Base-by-base conservation (phyloP, 2,113 vertebrate genomes). In the Eulemur rufifrons region DNA sequence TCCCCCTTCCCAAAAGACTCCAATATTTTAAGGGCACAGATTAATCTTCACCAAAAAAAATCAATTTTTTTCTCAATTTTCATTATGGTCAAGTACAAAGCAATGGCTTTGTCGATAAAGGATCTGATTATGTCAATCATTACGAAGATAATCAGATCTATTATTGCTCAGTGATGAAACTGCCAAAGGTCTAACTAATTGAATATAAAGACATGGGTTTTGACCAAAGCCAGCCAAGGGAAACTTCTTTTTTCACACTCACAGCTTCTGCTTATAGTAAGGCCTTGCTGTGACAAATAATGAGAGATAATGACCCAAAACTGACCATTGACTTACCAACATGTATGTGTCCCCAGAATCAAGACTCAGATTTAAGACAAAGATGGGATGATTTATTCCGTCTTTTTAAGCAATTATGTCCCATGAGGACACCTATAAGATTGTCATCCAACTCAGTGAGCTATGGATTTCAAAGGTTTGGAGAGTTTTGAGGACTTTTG, bases 31-130 rank as follows among this genome's bases (percentile, higher is more conserved):
- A 95, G 71, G 78, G 29, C 86, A 91, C 63, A 76, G 56, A 91
- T 93, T 86, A 95, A 47, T 95, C 76, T 86, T 95, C 76, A 80
- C 68, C 69, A 63, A 95, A 94, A 94, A 45, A 37, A 89, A 95
- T 94, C 84, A 52, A 90, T 80, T 50, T 66, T 18, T 61, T 15
- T 23, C 66, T 95, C 93, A 89, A 68, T 32, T 89, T 95, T 97
- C 95, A 94, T 92, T 97, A 89, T 7, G 18, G 77, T 59, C 39
- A n/a, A 90, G 66, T 1, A 5, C 23, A 84, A 80, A 96, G 74
- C 64, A 87, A 83, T 95, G 77, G 52, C 52, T 97, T 95, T 97
- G 89, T 97, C 95, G 92, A 95, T 96, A 97, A 84, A 93, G 37
- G 52, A 42, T 92, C 61, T 77, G 83, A 80, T 66, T 86, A 76